phyloP scores from a whole-genome alignment of 2,113 vertebrate species.

The Planiliza haematocheilus region DNA sequence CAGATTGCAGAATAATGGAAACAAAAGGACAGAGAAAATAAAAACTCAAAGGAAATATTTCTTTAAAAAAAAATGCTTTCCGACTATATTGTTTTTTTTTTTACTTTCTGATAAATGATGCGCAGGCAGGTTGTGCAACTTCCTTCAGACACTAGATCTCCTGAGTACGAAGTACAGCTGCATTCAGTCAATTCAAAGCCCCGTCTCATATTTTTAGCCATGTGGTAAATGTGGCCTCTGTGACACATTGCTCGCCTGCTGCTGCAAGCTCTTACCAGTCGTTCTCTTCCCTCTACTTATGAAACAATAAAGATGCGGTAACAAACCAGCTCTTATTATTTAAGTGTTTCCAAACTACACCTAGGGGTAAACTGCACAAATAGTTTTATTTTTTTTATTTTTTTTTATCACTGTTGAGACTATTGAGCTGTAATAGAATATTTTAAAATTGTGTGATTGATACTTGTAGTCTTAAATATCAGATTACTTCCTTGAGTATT shows the following conservation, averaged over 20 bases:
- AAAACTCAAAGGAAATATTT: no score
- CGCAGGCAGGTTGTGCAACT: constrained; percentile 13
- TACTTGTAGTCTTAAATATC: no score
- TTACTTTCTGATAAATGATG: constrained; percentile 5
- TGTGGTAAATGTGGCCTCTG: constrained; percentile 42
- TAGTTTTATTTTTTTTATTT: constrained; percentile 5
- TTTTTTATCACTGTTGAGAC: background rate
- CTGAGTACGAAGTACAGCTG: constrained; percentile 37
- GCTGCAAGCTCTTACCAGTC: constrained; percentile 27
- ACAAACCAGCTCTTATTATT: constrained; percentile 6
- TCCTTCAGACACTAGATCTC: constrained; percentile 40
- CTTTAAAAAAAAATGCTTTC: constrained; percentile 3
- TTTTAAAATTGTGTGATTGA: no score
- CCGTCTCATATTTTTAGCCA: constrained; percentile 46
- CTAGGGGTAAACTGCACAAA: background rate
- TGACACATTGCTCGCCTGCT: constrained; percentile 28
- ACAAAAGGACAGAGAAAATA: background rate
- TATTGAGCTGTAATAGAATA: no score
- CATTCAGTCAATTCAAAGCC: constrained; percentile 29
- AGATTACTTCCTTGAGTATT: no score
- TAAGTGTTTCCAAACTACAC: background rate
- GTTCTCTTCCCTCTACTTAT: constrained; percentile 19
- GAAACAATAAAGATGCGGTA: constrained; percentile 32
- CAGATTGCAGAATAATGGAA: background rate
- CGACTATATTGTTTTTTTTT: background rate